These are phyloP conservation scores for Nesogale talazaci DNA, from an alignment of 2,113 vertebrate species.

Conservation along the genomic window DNA sequence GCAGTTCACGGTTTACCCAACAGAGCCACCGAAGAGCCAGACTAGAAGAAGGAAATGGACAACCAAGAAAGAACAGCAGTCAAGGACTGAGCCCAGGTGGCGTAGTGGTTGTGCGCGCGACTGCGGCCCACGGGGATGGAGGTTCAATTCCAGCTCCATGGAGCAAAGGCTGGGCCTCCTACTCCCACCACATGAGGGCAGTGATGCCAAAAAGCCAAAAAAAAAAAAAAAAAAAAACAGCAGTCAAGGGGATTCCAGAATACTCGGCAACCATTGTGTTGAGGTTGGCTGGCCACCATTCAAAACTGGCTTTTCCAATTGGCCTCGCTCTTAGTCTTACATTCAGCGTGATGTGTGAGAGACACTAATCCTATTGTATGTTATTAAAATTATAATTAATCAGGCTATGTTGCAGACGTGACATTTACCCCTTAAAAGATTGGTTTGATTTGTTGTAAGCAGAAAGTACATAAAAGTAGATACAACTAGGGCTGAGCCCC, in stretches of 20 bases:
- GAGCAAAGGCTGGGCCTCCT: too few species aligned
- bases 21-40: neutral
- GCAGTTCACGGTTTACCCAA: too few species aligned
- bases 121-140: too few species aligned
- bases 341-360: neutral
- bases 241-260: neutral
- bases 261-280: neutral
- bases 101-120: too few species aligned
- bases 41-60: neutral
- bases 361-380: neutral
- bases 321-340: neutral
- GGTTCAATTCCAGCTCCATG: too few species aligned
- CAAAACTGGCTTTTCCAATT: conserved; percentile 8
- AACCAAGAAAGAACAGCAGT: neutral
- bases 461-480: conserved; percentile 20
- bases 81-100: too few species aligned
- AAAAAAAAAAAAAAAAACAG: conserved; percentile 5
- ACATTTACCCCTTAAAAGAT: neutral
- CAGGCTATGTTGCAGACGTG: neutral
- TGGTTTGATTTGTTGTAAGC: conserved; percentile 4
- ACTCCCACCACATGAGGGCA: too few species aligned
- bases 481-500: too few species aligned
- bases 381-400: conserved; percentile 22
- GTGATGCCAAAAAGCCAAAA: too few species aligned
- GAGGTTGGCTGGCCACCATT: neutral